These are phyloP conservation scores for Parnassius smintheus DNA, from an alignment of 2,888 invertebrate species.

Conservation along the genomic window DNA sequence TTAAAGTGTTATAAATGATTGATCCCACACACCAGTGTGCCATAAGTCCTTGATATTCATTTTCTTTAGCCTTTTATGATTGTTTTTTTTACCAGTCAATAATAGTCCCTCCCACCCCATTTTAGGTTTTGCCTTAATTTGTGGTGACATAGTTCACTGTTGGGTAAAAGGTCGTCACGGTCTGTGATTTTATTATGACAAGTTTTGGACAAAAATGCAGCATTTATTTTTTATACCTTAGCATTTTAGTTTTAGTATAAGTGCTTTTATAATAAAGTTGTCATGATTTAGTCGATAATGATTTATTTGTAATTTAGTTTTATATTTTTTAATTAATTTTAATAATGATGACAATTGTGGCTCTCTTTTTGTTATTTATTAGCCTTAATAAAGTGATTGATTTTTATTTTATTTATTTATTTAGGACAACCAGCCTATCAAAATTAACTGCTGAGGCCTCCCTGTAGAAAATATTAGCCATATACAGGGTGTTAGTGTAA, in stretches of 20 bases:
- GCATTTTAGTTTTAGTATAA: slow-evolving; percentile 54
- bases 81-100: too few relatives aligned
- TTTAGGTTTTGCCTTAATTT: not conserved
- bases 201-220: not conserved
- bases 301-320: slow-evolving; percentile 32
- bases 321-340: slow-evolving; percentile 32
- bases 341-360: slow-evolving; percentile 19
- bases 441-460: too few relatives aligned
- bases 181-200: too few relatives aligned
- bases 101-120: too few relatives aligned
- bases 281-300: slow-evolving; percentile 11
- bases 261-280: slow-evolving; percentile 34
- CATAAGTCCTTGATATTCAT: too few relatives aligned
- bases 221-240: slow-evolving; percentile 2
- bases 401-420: not conserved
- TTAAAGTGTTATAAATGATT: too few relatives aligned
- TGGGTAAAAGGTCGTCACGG: too few relatives aligned
- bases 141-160: slow-evolving; percentile 14
- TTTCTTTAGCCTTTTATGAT: too few relatives aligned
- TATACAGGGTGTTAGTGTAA: too few relatives aligned
- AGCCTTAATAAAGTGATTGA: slow-evolving; percentile 2
- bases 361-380: slow-evolving; percentile 2
- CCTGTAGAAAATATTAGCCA: too few relatives aligned
- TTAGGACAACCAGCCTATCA: too few relatives aligned
- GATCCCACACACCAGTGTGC: too few relatives aligned